phyloP scores from a whole-genome alignment of 2,797 vertebrate genomes.

The Staurois parvus region DNA sequence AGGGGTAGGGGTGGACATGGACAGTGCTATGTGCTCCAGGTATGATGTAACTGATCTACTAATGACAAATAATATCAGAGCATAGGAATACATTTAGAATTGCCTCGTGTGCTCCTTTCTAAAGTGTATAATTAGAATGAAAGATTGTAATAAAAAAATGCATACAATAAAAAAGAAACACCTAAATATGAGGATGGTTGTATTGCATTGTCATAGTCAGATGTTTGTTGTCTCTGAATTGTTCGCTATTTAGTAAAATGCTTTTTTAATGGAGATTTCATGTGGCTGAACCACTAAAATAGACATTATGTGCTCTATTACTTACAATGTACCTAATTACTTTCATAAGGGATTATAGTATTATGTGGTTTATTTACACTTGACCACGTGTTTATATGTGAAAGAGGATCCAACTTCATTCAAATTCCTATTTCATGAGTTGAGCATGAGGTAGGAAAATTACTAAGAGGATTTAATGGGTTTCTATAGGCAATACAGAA shows the following conservation, averaged over 20 bases:
- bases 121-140: neutral
- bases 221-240: neutral
- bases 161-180: neutral
- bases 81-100: neutral
- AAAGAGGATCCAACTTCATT: neutral
- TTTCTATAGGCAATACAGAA: too few relatives aligned
- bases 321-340: neutral
- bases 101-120: neutral
- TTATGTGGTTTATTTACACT: too few relatives aligned
- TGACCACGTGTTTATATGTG: too few relatives aligned
- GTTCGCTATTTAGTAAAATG: neutral
- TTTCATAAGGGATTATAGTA: neutral
- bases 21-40: constrained; percentile 60
- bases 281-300: neutral
- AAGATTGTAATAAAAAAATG: neutral
- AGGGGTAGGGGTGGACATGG: constrained; percentile 68
- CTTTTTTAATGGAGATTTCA: neutral
- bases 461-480: too few relatives aligned
- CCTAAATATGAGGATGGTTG: neutral
- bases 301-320: neutral
- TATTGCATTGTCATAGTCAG: neutral
- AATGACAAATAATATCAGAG: neutral
- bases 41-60: neutral
- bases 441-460: too few relatives aligned
- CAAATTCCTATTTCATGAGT: too few relatives aligned